phyloP scores from a whole-genome alignment of 2,797 vertebrate species.

The Macropus fuliginosus region DNA sequence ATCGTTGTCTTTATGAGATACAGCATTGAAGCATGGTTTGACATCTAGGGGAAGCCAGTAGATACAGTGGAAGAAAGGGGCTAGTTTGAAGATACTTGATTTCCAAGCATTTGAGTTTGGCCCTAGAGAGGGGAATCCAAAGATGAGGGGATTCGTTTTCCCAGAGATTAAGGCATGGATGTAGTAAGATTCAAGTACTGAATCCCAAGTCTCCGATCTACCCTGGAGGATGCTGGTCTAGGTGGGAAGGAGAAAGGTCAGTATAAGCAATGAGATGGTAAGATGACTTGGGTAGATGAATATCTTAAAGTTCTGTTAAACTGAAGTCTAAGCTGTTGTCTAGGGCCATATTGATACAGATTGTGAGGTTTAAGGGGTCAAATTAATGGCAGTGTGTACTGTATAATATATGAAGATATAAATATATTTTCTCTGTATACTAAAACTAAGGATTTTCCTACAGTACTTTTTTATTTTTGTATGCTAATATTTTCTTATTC shows the following conservation, averaged over 20 bases:
- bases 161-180: neutral
- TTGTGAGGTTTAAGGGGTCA: neutral
- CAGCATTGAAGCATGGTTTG: neutral
- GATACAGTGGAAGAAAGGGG: neutral
- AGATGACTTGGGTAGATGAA: neutral
- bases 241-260: neutral
- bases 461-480: conserved; percentile 23
- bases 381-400: neutral
- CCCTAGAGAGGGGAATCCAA: neutral
- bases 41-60: neutral
- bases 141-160: neutral
- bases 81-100: neutral
- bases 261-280: neutral
- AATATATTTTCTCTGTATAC: neutral
- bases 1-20: neutral
- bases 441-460: conserved; percentile 25
- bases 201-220: neutral
- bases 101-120: neutral
- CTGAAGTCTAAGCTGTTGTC: neutral
- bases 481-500: conserved; percentile 2
- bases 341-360: neutral
- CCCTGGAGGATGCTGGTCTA: neutral
- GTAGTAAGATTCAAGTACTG: neutral
- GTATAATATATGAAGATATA: neutral
- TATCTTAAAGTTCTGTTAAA: neutral